Percentiles rank a stretch among this genome's conserved stretches.
phyloP scores from a whole-genome alignment of 2,888 invertebrate genomes.

The Metellina segmentata region DNA sequence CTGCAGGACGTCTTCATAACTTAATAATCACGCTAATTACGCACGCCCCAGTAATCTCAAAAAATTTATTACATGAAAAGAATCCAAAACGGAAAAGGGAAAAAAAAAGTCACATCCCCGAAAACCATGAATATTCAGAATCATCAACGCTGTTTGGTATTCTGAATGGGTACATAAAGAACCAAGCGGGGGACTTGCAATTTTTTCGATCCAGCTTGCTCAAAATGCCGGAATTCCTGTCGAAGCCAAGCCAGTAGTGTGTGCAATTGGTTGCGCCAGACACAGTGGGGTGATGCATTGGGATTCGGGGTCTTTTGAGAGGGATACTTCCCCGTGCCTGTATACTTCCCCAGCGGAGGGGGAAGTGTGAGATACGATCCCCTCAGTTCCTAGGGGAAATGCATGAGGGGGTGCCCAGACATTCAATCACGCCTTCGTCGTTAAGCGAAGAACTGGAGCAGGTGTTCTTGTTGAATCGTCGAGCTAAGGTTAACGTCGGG shows the following conservation, averaged over 20 bases:
- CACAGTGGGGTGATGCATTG: neutral
- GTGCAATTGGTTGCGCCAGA: neutral
- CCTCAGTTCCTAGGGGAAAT: slow-evolving; percentile 65
- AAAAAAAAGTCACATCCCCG: neutral
- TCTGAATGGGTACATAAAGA: slow-evolving; percentile 47
- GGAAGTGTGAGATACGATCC: slow-evolving; percentile 30
- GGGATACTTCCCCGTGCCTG: slow-evolving; percentile 12
- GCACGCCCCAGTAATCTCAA: slow-evolving; percentile 56
- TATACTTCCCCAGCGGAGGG: neutral
- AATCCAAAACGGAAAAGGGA: neutral
- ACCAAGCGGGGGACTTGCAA: slow-evolving; percentile 22
- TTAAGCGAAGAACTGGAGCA: slow-evolving; percentile 69
- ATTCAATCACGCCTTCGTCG: slow-evolving; percentile 71
- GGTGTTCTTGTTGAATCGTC: slow-evolving; percentile 52
- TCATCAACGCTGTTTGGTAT: slow-evolving; percentile 48
- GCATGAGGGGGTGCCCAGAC: slow-evolving; percentile 25
- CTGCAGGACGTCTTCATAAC: slow-evolving; percentile 59
- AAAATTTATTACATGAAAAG: slow-evolving; percentile 67
- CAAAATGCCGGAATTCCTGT: slow-evolving; percentile 55
- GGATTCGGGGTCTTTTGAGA: slow-evolving; percentile 1
- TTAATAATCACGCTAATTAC: slow-evolving; percentile 75
- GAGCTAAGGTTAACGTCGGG: slow-evolving; percentile 52
- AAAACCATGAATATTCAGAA: slow-evolving; percentile 73
- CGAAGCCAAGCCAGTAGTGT: neutral
- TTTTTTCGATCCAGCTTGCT: slow-evolving; percentile 24